Base-by-base conservation (phyloP, 1,140 invertebrate genomes). In the Cherax quadricarinatus region DNA sequence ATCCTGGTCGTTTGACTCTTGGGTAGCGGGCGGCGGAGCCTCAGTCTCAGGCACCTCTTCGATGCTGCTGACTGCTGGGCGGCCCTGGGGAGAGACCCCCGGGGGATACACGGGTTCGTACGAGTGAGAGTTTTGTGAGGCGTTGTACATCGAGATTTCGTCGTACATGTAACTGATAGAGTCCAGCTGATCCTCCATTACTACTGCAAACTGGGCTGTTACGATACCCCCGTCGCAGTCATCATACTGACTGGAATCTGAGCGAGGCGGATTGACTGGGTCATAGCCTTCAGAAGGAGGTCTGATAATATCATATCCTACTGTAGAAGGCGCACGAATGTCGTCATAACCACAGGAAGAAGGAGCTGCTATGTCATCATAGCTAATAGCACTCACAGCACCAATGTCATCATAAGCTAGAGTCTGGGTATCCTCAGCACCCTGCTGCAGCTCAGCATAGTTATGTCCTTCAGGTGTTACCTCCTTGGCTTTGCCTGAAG, bases 161-260 rank as follows among this genome's bases (percentile, higher is more conserved):
- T 94, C 94, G 70, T 94, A 94, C 60, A 94, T 88, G 91, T 94
- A 94, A 70, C 93, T 93, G 79, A 94, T 94, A 53, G 93, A 94
- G 87, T 94, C 93, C 60, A 94, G 14, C 84, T 94, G 94, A 81
- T 94, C 91, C 91, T 94, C 94, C 30, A 84, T 70, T 3, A 94
- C 94, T n/a, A 94, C 93, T 3, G 93, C 94, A 18, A 94, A 92
- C 16, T 93, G 88, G 24, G 94, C 93, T 48, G 91, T 94, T 9
- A 93, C 93, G n/a, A 93, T 88, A n/a, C 93, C 93, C 21, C 91
- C 94, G 73, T 94, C 94, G 62, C 93, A 94, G 78, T 94, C 94
- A 66, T 94, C 94, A 84, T 94, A 94, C 41, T 92, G 91, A 84
- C 92, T 93, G 10, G 94, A 94, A 62, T 92, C 92, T 9, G 93